Base-by-base conservation (phyloP, 2,113 vertebrate genomes). In the Pseudorasbora parva region DNA sequence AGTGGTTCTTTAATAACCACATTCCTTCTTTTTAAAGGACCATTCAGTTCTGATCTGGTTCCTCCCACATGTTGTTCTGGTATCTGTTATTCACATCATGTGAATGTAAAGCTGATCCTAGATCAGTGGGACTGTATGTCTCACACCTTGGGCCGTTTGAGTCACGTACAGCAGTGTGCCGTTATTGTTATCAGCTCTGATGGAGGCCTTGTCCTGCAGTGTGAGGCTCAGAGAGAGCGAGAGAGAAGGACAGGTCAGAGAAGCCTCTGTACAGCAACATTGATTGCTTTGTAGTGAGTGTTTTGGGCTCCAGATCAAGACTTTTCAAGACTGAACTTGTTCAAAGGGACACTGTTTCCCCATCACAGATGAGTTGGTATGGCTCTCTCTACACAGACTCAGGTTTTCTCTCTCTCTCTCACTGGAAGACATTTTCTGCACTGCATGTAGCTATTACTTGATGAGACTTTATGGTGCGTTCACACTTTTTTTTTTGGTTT, bases 261-360 rank as follows among this genome's bases (percentile, higher is more conserved):
- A 41, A 80, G 76, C 59, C 72, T 37, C 37, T 37, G 37, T 37
- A 7, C 37, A 23, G 73, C 15, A 51, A 81, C 71, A 73, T 77
- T 43, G 73, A 81, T 62, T 27, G 64, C 56, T 81, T 79, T 14
- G 71, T 51, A 56, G 37, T 83, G 27, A 2, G 77, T 37, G 57
- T 78, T 78, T 77, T 84, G 82, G 76, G 76, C 60, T 4, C 8
- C 17, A 19, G 33, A 88, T 85, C 78, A 84, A 78, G 57, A 64
- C 73, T 83, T 75, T 84, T 87, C 88, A 87, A 91, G 90, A 91
- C 84, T 57, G 49, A 86, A 90, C 92, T 86, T 85, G 90, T 91
- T 91, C 89, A 91, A 89, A 91, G 86, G 62, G 79, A 87, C 60
- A 77, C 69, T 91, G 89, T 89, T 84, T 74, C 69, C 9, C 7